Percentiles rank a stretch among this genome's conserved stretches.
Evolutionary conservation across 2,113 vertebrate genomes (phyloP).

Genomic region (Gracilinanus agilis): DNA sequence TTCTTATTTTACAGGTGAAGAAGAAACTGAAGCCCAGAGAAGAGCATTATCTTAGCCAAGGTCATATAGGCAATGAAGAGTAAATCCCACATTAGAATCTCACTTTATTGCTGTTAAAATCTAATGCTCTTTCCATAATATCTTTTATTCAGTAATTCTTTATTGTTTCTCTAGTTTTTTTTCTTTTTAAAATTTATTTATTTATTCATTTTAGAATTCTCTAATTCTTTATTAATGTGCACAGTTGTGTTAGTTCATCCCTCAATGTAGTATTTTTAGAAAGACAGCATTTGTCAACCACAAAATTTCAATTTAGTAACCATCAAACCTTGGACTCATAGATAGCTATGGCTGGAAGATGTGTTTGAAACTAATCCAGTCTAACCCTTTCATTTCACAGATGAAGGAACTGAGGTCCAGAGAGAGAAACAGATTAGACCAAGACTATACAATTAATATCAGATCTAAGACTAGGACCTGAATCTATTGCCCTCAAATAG

Average conservation of each 20-base stretch:
- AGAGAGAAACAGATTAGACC: not conserved
- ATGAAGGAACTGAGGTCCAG: not conserved
- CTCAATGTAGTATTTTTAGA: not conserved
- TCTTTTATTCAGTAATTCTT: not conserved
- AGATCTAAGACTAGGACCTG: not conserved
- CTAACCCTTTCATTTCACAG: not conserved
- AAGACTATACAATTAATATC: not conserved
- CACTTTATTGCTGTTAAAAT: not conserved
- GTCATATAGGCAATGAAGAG: not conserved
- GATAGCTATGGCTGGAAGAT: not conserved
- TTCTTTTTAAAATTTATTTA: too few species aligned
- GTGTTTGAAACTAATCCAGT: not conserved
- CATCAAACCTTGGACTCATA: not conserved
- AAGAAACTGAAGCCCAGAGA: not conserved
- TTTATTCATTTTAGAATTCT: too few species aligned
- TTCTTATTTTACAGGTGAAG: not conserved
- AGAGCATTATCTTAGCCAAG: not conserved
- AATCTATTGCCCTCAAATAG: not conserved
- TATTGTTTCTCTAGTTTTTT: not conserved
- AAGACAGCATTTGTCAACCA: not conserved
- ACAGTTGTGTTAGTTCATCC: not conserved
- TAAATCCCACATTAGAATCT: not conserved
- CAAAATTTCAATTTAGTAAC: not conserved
- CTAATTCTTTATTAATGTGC: not conserved
- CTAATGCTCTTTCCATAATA: not conserved